Percentiles rank a stretch among this genome's conserved stretches.
phyloP scores from a whole-genome alignment of 2,888 invertebrate species.

The Tricholauxania praeusta region DNA sequence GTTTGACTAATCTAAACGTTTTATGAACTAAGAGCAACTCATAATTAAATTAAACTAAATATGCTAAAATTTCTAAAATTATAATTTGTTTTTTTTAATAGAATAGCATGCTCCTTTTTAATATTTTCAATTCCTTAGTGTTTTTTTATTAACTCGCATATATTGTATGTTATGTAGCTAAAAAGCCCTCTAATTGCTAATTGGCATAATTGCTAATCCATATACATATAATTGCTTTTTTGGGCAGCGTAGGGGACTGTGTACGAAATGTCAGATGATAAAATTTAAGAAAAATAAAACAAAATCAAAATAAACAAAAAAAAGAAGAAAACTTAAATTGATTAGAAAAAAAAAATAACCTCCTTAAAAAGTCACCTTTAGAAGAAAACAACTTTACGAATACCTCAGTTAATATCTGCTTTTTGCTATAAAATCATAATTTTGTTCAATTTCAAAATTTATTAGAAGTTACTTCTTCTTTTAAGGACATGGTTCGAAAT shows the following conservation, averaged over 20 bases:
- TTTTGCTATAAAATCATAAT: too few species aligned
- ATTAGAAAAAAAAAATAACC: slow-evolving; percentile 47
- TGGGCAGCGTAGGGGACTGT: slow-evolving; percentile 48
- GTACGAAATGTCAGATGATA: slow-evolving; percentile 64
- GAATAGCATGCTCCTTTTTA: too few species aligned
- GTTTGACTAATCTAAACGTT: neutral
- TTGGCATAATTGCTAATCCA: slow-evolving; percentile 15
- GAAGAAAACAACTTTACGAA: too few species aligned
- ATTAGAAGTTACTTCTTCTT: too few species aligned
- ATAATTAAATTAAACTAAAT: slow-evolving; percentile 9
- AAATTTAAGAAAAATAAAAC: slow-evolving; percentile 48
- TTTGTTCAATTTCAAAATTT: too few species aligned
- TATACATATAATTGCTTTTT: slow-evolving; percentile 15
- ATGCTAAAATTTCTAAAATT: neutral
- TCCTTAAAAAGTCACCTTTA: too few species aligned
- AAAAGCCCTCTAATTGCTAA: slow-evolving; percentile 28
- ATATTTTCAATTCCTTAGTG: neutral
- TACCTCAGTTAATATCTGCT: too few species aligned
- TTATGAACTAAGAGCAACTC: slow-evolving; percentile 4
- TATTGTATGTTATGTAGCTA: neutral
- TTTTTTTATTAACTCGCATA: neutral
- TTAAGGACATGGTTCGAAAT: too few species aligned
- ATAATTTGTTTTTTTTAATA: too few species aligned
- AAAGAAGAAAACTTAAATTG: slow-evolving; percentile 21
- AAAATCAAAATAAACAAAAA: slow-evolving; percentile 32